A percentile compares a stretch with the other conserved stretches of the same genome.
phyloP scores from a whole-genome alignment of 2,113 vertebrate species.

The Ardeotis arabs region DNA sequence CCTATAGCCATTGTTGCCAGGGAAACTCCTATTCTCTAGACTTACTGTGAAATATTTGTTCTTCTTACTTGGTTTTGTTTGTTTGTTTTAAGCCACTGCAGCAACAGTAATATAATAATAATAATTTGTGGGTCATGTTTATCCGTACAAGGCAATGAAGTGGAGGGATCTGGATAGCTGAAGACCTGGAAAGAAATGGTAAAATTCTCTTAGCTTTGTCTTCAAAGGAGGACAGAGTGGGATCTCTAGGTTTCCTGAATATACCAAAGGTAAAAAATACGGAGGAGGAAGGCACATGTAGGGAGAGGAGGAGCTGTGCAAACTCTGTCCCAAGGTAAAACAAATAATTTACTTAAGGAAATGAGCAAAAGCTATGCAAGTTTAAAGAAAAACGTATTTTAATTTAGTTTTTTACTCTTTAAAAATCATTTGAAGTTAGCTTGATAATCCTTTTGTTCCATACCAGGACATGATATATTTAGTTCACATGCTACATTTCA shows the following conservation, averaged over 20 bases:
- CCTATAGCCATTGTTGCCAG: neutral
- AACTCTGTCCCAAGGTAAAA: neutral
- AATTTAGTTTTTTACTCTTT: neutral
- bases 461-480: neutral
- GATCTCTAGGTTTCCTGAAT: neutral
- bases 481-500: neutral
- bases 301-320: neutral
- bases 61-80: neutral
- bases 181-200: neutral
- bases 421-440: neutral
- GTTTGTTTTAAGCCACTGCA: neutral
- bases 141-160: neutral
- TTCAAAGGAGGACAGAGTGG: neutral
- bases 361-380: neutral
- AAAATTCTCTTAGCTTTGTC: neutral
- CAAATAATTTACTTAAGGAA: neutral
- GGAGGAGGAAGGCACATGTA: neutral
- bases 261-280: neutral
- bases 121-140: neutral
- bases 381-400: neutral
- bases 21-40: neutral
- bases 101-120: neutral
- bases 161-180: neutral
- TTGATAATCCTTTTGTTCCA: neutral
- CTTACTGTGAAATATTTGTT: neutral